phyloP scores from a whole-genome alignment of 2,888 invertebrate species.

The Melanotus villosus region DNA sequence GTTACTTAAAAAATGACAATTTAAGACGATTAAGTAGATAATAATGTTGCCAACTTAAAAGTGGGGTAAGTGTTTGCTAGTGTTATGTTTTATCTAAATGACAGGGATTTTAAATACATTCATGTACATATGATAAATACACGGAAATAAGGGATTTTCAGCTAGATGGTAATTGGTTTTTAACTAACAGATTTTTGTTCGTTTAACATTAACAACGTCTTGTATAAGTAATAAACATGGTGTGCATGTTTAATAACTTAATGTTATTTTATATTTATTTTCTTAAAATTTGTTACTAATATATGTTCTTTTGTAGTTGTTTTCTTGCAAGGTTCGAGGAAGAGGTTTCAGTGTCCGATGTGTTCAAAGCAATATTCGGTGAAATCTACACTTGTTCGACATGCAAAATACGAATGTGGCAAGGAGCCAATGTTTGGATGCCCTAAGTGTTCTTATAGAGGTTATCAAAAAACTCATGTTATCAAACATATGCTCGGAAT shows the following conservation, averaged over 20 bases:
- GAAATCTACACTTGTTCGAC: slow-evolving; percentile 49
- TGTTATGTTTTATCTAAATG: too few species aligned
- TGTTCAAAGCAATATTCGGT: slow-evolving; percentile 31
- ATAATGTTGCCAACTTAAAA: too few species aligned
- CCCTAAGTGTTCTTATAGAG: slow-evolving; percentile 42
- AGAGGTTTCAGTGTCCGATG: slow-evolving; percentile 13
- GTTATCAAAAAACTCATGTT: slow-evolving; percentile 39
- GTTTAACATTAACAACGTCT: too few species aligned
- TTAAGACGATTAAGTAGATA: too few species aligned
- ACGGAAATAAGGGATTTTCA: too few species aligned
- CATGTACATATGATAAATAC: too few species aligned
- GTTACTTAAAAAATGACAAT: too few species aligned
- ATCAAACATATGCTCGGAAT: slow-evolving; percentile 27
- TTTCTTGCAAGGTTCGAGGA: slow-evolving; percentile 17
- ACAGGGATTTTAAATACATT: too few species aligned
- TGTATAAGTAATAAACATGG: too few species aligned
- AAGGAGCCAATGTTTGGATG: slow-evolving; percentile 56
- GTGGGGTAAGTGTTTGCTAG: too few species aligned
- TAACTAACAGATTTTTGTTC: too few species aligned
- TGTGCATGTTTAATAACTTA: neutral
- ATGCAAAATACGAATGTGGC: slow-evolving; percentile 63
- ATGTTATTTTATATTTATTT: neutral
- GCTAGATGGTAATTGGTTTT: too few species aligned
- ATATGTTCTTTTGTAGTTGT: slow-evolving; percentile 25
- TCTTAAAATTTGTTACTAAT: neutral